Percentiles rank a stretch among this genome's conserved stretches.
Conservation (phyloP, 1,140 invertebrate genomes). For the Drosophila hydei region DNA sequence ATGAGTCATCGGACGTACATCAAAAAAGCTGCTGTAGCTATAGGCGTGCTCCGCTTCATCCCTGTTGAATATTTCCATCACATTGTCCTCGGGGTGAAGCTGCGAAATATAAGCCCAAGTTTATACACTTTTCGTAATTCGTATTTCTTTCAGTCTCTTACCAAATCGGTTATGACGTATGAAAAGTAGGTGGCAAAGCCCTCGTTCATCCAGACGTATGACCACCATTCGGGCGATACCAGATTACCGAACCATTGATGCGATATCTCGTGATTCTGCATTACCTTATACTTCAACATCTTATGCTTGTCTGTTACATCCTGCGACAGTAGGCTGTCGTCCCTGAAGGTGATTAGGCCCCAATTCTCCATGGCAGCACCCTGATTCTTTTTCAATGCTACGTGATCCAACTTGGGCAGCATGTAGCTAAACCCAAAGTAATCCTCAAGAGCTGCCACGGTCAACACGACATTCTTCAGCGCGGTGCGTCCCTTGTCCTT, state of each 20-base stretch:
- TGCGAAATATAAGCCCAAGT: conserved; percentile 41
- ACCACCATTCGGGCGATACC: conserved; percentile 86
- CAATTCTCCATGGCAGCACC: conserved; percentile 94
- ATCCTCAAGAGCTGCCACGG: conserved; percentile 84
- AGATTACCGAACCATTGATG: conserved; percentile 91
- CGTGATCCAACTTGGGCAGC: conserved; percentile 87
- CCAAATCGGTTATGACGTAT: conserved; percentile 86
- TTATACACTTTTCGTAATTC: conserved; percentile 83
- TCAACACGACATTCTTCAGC: conserved; percentile 85
- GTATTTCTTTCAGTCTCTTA: conserved; percentile 64
- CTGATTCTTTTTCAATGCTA: conserved; percentile 91
- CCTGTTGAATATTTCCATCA: conserved; percentile 91
- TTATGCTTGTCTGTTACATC: conserved; percentile 25
- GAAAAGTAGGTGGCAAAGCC: conserved; percentile 88
- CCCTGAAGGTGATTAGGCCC: conserved; percentile 91
- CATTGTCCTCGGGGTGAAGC: conserved; percentile 87
- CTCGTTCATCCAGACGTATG: conserved; percentile 85
- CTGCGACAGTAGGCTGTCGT: conserved; percentile 46
- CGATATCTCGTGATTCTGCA: conserved; percentile 87
- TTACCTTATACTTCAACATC: conserved; percentile 49
- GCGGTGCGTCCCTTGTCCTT: conserved; percentile 85
- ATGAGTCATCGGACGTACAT: conserved; percentile 90
- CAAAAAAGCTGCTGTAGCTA: conserved; percentile 83
- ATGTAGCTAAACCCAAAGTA: conserved; percentile 85
- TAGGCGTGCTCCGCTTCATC: conserved; percentile 82